Base-by-base conservation (phyloP, 2,797 vertebrate genomes). In the Peromyscus eremicus region DNA sequence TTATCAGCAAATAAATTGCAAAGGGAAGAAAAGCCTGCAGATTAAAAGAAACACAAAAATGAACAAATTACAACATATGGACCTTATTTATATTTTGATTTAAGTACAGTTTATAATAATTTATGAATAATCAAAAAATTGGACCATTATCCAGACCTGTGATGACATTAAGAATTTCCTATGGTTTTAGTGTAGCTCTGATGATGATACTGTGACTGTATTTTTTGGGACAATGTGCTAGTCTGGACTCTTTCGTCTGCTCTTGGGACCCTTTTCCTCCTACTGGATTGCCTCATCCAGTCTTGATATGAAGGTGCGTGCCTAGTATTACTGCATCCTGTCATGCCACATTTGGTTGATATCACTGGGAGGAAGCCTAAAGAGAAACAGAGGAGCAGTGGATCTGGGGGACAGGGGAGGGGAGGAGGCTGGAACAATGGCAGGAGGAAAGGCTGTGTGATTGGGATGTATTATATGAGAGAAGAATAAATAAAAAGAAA, bases 41-140 rank as follows among this genome's bases (percentile, higher is more conserved):
- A 84, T 37, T 19, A 62, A 96, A 94, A 40, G 14, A 96, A 81
- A 81, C 62, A 83, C 46, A 29, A 66, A 94, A 94, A 52, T 79
- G 23, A 92, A 21, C 11, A 21, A 89, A 71, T 60, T 71, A n/a
- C 32, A 92, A 92, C 6, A 55, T 49, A 25, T 66, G 4, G 9
- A 70, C 4, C 21, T 80, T 93, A 92, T 68, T 93, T 25, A 90
- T 32, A 60, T 80, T 21, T 70, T 88, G 46, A 80, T 80, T 95
- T 8, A 91, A 60, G 83, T 79, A 55, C 1, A 43, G 52, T 91
- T 6, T 92, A 3, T 55, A 79, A 77, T 17, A 60, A 89, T 83
- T 75, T 83, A 81, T 84, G n/a, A 13, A 62, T 27, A 40, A 66
- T 81, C 32, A 55, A 79, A 96, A 66, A 49, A 82, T 19, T 89